Evolutionary conservation across 2,888 invertebrate species (phyloP).

Genomic region (Eumacrocentrus americanus): DNA sequence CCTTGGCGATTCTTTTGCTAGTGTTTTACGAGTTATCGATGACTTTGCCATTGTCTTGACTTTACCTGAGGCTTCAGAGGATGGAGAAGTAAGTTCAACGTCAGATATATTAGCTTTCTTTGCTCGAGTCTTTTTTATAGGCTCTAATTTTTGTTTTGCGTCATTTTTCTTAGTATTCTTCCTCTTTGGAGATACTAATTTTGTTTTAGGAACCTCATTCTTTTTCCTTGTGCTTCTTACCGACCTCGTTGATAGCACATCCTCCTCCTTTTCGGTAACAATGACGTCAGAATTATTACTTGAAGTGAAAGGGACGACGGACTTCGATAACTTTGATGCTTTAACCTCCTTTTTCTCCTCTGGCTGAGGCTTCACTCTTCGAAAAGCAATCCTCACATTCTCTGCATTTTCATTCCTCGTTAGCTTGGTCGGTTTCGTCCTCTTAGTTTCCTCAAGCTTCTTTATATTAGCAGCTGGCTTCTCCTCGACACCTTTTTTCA

Average conservation of each 20-base stretch:
- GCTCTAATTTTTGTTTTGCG: neutral
- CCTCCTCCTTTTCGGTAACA: neutral
- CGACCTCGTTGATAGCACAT: neutral
- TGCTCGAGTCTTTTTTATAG: neutral
- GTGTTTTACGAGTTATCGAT: neutral
- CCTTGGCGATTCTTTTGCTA: neutral
- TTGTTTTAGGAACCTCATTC: neutral
- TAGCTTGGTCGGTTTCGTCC: neutral
- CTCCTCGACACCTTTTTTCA: conserved; percentile 34
- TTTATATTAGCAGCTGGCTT: neutral
- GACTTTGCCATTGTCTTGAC: neutral
- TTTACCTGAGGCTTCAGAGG: neutral
- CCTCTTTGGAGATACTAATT: neutral
- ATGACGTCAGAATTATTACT: neutral
- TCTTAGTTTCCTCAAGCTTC: neutral
- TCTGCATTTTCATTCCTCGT: neutral
- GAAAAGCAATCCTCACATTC: neutral
- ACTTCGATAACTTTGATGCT: neutral
- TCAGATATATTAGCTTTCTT: neutral
- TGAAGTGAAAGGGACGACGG: neutral
- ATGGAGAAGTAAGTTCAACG: neutral
- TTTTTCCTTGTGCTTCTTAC: neutral
- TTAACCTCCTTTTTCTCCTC: neutral
- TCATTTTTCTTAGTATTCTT: neutral
- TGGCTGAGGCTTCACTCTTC: neutral